Percentiles rank a stretch among this genome's conserved stretches.
Evolutionary conservation across 2,888 invertebrate genomes (phyloP).

Genomic region (Geophilus truncorum): DNA sequence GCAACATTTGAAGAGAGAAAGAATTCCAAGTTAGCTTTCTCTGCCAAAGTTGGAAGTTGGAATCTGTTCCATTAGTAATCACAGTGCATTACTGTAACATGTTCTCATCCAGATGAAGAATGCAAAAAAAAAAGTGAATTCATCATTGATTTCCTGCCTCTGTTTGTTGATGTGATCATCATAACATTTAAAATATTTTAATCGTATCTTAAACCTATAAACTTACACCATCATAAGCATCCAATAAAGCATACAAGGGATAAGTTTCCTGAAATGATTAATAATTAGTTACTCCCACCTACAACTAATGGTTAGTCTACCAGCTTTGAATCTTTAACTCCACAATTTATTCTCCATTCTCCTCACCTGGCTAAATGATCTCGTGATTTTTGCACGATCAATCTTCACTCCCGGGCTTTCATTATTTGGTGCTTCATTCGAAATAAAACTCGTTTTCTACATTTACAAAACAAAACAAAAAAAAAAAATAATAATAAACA

Average conservation of each 20-base stretch:
- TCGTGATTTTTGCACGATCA: constrained; percentile 62
- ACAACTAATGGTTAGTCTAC: background rate
- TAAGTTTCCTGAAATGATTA: constrained; percentile 37
- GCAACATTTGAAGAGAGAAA: too few species aligned
- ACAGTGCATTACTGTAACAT: too few species aligned
- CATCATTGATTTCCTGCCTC: too few species aligned
- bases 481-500: background rate
- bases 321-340: background rate
- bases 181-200: background rate
- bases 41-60: too few species aligned
- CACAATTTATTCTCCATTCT: constrained; percentile 40
- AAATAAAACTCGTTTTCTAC: constrained; percentile 72
- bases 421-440: constrained; percentile 63
- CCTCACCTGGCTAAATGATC: constrained; percentile 61
- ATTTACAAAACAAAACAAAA: too few species aligned
- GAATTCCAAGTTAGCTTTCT: too few species aligned
- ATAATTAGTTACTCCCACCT: background rate
- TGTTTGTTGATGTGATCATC: too few species aligned
- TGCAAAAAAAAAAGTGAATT: too few species aligned
- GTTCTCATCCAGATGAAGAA: too few species aligned
- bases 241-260: constrained; percentile 39
- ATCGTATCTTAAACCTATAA: background rate
- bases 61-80: too few species aligned
- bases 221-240: constrained; percentile 39
- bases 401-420: constrained; percentile 44